phyloP scores from a whole-genome alignment of 2,797 vertebrate genomes.

The Pangasius krempfi region DNA sequence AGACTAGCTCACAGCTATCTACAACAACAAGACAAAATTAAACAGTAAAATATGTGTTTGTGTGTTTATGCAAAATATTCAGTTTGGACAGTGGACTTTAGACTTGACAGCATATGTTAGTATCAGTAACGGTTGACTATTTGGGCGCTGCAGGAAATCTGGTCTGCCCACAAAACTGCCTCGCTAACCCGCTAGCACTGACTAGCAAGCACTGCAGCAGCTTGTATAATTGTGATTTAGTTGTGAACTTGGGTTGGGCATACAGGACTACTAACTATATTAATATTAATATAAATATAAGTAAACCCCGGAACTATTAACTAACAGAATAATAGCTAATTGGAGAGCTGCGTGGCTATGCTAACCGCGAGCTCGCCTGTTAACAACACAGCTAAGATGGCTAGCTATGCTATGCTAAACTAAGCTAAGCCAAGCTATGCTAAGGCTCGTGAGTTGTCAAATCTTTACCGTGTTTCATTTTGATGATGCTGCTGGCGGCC shows the following conservation, averaged over 20 bases:
- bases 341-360: background rate
- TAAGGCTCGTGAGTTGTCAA: conserved; percentile 32
- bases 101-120: background rate
- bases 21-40: background rate
- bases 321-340: background rate
- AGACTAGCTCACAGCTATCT: background rate
- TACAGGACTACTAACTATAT: background rate
- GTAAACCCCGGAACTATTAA: background rate
- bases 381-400: background rate
- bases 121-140: background rate
- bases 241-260: background rate
- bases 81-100: too few species aligned
- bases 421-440: background rate
- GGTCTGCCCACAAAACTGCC: conserved; percentile 25
- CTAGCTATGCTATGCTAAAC: conserved; percentile 5
- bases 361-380: background rate
- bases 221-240: background rate
- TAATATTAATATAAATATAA: background rate
- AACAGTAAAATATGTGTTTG: background rate
- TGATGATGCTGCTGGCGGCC: conserved; percentile 89
- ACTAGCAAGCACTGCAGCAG: background rate
- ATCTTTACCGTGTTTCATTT: conserved; percentile 92
- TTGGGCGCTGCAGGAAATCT: conserved; percentile 27
- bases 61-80: background rate
- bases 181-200: background rate